Evolutionary conservation across 2,113 vertebrate species (phyloP).

Genomic region (Triplophysa tibetana): DNA sequence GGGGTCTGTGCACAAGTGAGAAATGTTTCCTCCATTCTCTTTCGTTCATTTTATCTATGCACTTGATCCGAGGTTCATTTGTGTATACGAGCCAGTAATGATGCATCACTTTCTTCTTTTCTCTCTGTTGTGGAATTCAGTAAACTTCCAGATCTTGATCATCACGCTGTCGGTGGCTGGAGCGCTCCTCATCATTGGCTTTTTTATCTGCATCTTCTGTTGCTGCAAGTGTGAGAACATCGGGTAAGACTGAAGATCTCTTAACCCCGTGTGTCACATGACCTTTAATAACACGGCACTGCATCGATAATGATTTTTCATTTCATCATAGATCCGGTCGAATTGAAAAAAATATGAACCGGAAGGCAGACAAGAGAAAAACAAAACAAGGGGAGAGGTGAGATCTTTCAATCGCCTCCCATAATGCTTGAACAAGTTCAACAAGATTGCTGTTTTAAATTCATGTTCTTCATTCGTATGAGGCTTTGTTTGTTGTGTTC

Average conservation of each 20-base stretch:
- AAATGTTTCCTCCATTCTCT: background rate
- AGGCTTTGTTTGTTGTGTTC: background rate
- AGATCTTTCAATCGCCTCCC: conserved; percentile 37
- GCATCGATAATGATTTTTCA: background rate
- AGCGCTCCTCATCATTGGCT: conserved; percentile 76
- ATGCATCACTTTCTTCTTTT: background rate
- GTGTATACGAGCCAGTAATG: background rate
- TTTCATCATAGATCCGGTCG: conserved; percentile 58
- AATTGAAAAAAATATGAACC: conserved; percentile 74
- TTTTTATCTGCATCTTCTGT: conserved; percentile 85
- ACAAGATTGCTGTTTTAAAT: too few relatives aligned
- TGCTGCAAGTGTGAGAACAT: conserved; percentile 83
- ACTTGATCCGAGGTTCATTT: too few relatives aligned
- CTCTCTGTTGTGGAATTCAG: conserved; percentile 62
- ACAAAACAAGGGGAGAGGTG: conserved; percentile 89
- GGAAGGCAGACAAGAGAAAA: conserved; percentile 74
- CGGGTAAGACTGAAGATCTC: conserved; percentile 70
- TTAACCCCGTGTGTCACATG: background rate
- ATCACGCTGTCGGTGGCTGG: conserved; percentile 85
- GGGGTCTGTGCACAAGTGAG: conserved; percentile 96
- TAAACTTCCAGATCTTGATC: conserved; percentile 93
- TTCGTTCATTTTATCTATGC: too few relatives aligned
- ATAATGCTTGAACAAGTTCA: too few relatives aligned
- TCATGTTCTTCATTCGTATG: too few relatives aligned
- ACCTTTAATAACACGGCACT: background rate